phyloP scores from a whole-genome alignment of 2,113 vertebrate genomes.

The Lampris megalopsis region DNA sequence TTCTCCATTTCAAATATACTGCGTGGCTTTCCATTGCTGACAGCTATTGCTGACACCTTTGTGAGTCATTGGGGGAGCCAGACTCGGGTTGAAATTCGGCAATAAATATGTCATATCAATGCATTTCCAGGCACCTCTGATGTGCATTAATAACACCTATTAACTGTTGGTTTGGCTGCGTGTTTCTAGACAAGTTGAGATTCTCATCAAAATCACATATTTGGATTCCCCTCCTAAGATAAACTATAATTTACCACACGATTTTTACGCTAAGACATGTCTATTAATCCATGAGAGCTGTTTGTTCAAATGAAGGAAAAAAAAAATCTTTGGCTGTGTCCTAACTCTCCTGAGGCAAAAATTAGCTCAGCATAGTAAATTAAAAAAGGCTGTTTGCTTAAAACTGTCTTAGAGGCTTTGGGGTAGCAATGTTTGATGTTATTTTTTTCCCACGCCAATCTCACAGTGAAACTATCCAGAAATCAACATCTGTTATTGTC shows the following conservation, averaged over 20 bases:
- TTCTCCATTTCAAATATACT: not conserved
- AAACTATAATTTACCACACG: not conserved
- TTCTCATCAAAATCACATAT: no score
- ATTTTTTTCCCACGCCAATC: not conserved
- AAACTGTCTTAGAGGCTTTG: not conserved
- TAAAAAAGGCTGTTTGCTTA: not conserved
- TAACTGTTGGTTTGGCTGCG: not conserved
- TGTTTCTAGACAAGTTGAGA: no score
- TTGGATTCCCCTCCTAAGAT: not conserved
- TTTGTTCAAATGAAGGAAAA: not conserved
- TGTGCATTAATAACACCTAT: not conserved
- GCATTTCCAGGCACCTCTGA: not conserved
- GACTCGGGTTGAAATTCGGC: not conserved
- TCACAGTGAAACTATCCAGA: not conserved
- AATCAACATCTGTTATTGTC: slow-evolving; percentile 1
- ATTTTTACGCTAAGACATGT: not conserved
- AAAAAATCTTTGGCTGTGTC: not conserved
- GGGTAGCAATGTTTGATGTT: not conserved
- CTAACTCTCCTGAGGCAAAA: not conserved
- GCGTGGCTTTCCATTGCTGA: not conserved
- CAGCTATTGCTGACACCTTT: not conserved
- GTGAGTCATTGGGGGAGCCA: not conserved
- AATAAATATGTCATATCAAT: not conserved
- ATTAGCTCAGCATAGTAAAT: not conserved
- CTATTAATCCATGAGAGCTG: not conserved